Evolutionary conservation across 2,113 vertebrate species (phyloP).

Genomic region (Brachirus orientalis): DNA sequence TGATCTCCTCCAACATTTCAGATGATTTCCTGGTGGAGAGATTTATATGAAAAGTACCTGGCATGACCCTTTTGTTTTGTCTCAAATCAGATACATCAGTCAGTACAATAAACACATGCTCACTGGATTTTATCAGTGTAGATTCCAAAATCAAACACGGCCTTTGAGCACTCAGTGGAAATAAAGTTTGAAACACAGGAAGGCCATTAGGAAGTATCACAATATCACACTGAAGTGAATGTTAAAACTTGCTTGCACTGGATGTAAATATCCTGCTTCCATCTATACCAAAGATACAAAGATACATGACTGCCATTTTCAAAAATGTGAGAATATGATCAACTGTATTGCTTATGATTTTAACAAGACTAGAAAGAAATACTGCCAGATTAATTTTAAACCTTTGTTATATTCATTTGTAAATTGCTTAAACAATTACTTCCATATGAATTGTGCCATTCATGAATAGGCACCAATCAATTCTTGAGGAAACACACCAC

Average conservation of each 20-base stretch:
- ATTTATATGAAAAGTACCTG: background rate
- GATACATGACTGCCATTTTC: too few relatives aligned
- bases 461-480: slow-evolving; percentile 21
- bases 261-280: too few relatives aligned
- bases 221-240: too few relatives aligned
- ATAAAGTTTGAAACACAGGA: too few relatives aligned
- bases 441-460: background rate
- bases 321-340: too few relatives aligned
- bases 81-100: background rate
- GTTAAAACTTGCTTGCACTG: too few relatives aligned
- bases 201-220: too few relatives aligned
- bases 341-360: too few relatives aligned
- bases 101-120: background rate
- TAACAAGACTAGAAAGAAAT: background rate
- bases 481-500: slow-evolving; percentile 27
- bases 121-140: background rate
- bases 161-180: too few relatives aligned
- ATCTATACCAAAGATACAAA: too few relatives aligned
- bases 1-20: background rate
- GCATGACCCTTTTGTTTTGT: background rate
- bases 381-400: slow-evolving; percentile 1
- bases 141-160: too few relatives aligned
- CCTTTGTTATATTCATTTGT: background rate
- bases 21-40: background rate
- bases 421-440: background rate